Evolutionary conservation across 2,797 vertebrate species (phyloP).

Genomic region (Cygnus olor): DNA sequence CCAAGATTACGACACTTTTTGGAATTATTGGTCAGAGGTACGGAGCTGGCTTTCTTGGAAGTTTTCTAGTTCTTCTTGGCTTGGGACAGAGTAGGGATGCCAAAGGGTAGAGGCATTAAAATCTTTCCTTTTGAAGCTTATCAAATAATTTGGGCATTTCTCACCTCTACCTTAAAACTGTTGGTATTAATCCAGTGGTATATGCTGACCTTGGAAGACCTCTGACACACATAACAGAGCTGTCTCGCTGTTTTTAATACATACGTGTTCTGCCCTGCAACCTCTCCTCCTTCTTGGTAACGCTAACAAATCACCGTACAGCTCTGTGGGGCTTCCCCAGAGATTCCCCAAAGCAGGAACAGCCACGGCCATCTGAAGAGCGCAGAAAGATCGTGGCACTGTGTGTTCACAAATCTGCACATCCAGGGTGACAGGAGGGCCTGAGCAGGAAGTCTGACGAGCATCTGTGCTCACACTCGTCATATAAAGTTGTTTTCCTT

Average conservation of each 20-base stretch:
- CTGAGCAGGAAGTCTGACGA: neutral
- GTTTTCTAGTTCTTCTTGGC: constrained; percentile 46
- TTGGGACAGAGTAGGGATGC: neutral
- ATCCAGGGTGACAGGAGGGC: neutral
- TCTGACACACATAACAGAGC: neutral
- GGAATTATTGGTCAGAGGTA: constrained; percentile 31
- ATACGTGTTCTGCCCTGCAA: neutral
- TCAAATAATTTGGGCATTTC: constrained; percentile 42
- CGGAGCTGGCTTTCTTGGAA: neutral
- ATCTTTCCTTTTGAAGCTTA: constrained; percentile 46
- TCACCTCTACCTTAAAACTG: constrained; percentile 21
- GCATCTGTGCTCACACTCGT: neutral
- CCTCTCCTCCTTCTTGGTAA: neutral
- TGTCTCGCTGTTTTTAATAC: neutral
- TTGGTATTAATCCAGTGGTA: constrained; percentile 43
- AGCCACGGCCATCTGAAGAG: rapidly evolving
- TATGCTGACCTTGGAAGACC: constrained; percentile 45
- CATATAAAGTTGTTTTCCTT: neutral
- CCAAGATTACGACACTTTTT: constrained; percentile 3
- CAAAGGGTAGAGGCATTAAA: neutral
- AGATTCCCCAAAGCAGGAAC: neutral
- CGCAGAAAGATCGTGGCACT: neutral
- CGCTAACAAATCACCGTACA: neutral
- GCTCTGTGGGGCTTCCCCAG: neutral
- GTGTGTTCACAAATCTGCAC: neutral